A percentile compares a stretch with the other conserved stretches of the same genome.
Evolutionary conservation across 2,888 invertebrate genomes (phyloP).

Genomic region (Carabus problematicus): DNA sequence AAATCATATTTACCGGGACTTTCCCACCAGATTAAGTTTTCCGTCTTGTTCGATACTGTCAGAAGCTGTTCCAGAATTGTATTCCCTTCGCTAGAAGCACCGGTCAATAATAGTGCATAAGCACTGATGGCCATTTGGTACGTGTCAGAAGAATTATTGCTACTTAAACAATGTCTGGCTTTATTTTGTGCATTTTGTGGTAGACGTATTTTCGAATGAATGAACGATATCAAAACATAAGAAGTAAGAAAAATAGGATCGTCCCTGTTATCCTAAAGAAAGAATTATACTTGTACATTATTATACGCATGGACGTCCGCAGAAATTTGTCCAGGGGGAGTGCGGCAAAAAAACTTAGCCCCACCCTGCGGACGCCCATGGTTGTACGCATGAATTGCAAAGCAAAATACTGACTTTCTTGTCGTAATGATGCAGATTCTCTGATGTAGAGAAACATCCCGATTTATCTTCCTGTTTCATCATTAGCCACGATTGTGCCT

Average conservation of each 20-base stretch:
- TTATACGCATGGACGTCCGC: no score
- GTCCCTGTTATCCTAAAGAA: constrained; percentile 28
- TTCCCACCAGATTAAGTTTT: constrained; percentile 64
- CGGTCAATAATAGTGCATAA: constrained; percentile 62
- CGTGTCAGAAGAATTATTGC: constrained; percentile 57
- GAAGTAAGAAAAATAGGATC: constrained; percentile 65
- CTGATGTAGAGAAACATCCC: constrained; percentile 73
- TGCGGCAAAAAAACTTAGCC: no score
- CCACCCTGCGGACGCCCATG: no score
- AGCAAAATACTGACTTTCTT: constrained; percentile 59
- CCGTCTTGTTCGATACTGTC: constrained; percentile 56
- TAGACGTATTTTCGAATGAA: constrained; percentile 65
- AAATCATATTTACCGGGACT: constrained; percentile 53
- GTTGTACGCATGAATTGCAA: no score
- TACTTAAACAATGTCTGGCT: constrained; percentile 66
- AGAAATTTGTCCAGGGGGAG: no score
- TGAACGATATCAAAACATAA: constrained; percentile 71
- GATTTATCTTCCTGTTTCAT: constrained; percentile 72
- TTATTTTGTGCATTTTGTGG: constrained; percentile 63
- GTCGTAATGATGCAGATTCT: no score
- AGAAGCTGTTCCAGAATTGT: constrained; percentile 58
- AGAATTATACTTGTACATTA: not conserved
- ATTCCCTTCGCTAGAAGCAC: constrained; percentile 58
- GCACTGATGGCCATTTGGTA: constrained; percentile 64
- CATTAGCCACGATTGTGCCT: constrained; percentile 67